Base-by-base conservation (phyloP, 37 sponge, comb jelly and placozoan genomes). In the Petrosia ficiformis region DNA sequence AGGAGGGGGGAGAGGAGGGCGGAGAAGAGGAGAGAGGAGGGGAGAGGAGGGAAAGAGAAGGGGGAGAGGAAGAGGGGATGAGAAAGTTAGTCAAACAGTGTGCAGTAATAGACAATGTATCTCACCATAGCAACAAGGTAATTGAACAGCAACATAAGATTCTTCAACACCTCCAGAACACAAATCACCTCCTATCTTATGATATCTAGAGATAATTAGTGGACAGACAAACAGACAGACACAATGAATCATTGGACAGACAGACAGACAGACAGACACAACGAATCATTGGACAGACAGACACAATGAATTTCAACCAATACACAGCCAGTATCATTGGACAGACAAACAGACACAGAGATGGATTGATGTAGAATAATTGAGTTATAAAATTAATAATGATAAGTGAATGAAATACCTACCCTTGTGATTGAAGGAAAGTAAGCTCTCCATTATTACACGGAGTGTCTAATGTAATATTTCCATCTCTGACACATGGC, bases 121-220 rank as follows among this genome's bases (percentile, higher is more conserved):
- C 1, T 38, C 70, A 44, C 73, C 31, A n/a, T 14, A 6, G 25
- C 68, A 71, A 68, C 84, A 84, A 1, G 71, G 28, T 11, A 36
- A 2, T 1, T 34, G 25, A 22, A 44, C 28, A 2, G 82, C 77
- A 2, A 34, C 74, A 57, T 77, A 77, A 1, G 25, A 32, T 3
- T n/a, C 31, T 60, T 70, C 77, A 39, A 39, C 73, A 48, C 90
- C 90, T 25, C 69, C 74, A 2, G 36, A n/a, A 36, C 90, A 89
- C 56, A 79, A 65, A 77, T 89, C 90, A 30, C 90, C 90, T 37
- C 81, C 81, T 28, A 89, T 76, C 77, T 89, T 84, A 39, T 85
- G 77, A 64, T 89, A 89, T 22, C 90, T 85, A 64, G 38, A 52
- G 21, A 59, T 43, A 42, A 68, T 64, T 29, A 64, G 10, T 10